Conservation (phyloP, 2,797 vertebrate genomes). For the Halcyon chelicuti region DNA sequence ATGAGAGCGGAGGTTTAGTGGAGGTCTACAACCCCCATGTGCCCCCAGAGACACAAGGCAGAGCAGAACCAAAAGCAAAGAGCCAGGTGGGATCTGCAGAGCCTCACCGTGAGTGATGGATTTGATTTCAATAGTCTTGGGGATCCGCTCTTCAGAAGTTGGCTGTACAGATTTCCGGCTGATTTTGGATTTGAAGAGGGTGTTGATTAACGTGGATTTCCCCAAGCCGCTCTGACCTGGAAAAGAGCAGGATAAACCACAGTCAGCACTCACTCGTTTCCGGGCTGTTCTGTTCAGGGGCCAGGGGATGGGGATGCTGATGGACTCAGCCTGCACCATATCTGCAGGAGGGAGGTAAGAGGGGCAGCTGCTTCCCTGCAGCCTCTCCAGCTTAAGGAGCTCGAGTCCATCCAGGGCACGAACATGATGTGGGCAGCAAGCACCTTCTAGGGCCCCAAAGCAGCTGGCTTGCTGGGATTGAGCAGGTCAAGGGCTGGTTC, state of each 20-base stretch:
- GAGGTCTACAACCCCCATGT: fast-evolving
- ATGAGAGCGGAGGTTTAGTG: neutral
- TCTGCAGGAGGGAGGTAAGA: neutral
- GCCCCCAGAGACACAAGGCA: neutral
- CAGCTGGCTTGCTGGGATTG: fast-evolving
- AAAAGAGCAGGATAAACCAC: conserved; percentile 26
- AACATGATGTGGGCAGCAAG: neutral
- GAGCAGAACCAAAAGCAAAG: neutral
- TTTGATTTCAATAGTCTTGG: conserved; percentile 97
- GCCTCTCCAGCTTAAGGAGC: neutral
- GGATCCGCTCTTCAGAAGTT: conserved; percentile 89
- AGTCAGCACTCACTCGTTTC: neutral
- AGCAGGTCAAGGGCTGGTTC: neutral
- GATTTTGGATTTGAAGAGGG: conserved; percentile 98
- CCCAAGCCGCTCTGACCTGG: conserved; percentile 95
- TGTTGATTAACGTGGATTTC: conserved; percentile 98
- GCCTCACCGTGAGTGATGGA: conserved; percentile 92
- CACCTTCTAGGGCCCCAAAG: neutral
- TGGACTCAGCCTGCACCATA: neutral
- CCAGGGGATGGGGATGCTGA: neutral
- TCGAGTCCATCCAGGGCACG: neutral
- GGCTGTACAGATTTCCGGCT: conserved; percentile 92
- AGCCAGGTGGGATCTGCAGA: neutral
- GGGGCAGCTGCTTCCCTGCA: neutral
- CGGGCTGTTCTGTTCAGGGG: neutral